A percentile compares a stretch with the other conserved stretches of the same genome.
phyloP scores from a whole-genome alignment of 1,140 invertebrate species.

The Centruroides vittatus region DNA sequence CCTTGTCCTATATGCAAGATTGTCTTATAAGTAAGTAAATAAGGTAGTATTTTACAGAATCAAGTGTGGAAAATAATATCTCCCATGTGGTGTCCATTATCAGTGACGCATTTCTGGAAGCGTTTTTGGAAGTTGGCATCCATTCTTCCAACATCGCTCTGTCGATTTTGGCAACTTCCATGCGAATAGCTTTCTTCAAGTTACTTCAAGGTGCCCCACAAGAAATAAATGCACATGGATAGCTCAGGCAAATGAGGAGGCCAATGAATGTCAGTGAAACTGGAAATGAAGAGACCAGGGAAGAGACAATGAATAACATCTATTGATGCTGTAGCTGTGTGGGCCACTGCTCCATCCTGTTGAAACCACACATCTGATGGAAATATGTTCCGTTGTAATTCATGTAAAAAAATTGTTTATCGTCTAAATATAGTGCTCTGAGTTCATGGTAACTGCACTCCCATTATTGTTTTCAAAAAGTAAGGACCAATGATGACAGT shows the following conservation, averaged over 20 bases:
- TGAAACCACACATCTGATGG: not conserved
- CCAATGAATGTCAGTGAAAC: not conserved
- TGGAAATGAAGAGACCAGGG: not conserved
- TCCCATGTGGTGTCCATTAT: not conserved
- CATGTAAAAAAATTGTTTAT: no score
- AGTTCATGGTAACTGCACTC: no score
- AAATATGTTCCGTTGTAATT: not conserved
- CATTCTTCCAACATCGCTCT: no score
- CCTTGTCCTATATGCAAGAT: no score
- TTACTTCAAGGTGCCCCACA: not conserved
- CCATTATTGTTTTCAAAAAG: no score
- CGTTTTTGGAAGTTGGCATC: no score
- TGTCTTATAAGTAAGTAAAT: not conserved
- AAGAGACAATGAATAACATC: not conserved
- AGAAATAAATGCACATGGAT: not conserved
- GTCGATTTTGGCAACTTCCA: not conserved
- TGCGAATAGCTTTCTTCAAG: not conserved
- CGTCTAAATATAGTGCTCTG: no score
- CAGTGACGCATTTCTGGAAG: not conserved
- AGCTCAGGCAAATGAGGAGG: not conserved
- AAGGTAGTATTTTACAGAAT: not conserved
- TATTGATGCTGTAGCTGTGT: not conserved
- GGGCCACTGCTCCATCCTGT: not conserved
- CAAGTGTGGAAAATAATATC: not conserved
- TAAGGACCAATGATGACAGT: no score